A percentile compares a stretch with the other conserved stretches of the same genome.
Evolutionary conservation across 2,797 vertebrate species (phyloP).

Genomic region (Varecia variegata): DNA sequence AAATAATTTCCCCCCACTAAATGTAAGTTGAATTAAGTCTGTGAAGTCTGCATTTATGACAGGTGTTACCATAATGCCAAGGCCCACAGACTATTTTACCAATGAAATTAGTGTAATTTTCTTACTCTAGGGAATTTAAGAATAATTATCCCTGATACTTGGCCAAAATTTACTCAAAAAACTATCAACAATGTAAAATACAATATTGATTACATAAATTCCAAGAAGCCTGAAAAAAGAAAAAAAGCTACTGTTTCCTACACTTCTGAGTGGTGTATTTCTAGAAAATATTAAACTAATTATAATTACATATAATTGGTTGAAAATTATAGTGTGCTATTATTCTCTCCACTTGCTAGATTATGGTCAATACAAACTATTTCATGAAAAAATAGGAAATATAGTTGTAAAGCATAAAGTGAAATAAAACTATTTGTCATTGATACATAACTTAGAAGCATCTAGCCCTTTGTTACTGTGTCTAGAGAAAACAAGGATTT

Average conservation of each 20-base stretch:
- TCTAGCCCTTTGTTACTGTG: neutral
- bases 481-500: slow-evolving; percentile 39
- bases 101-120: slow-evolving; percentile 39
- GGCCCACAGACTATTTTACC: neutral
- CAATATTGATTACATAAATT: slow-evolving; percentile 26
- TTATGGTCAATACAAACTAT: slow-evolving; percentile 29
- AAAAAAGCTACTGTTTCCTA: slow-evolving; percentile 28
- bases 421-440: slow-evolving; percentile 42
- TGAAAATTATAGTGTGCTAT: slow-evolving; percentile 28
- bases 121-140: neutral
- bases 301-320: slow-evolving; percentile 33
- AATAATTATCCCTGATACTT: neutral
- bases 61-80: neutral
- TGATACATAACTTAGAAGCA: slow-evolving; percentile 17
- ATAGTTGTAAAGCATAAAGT: neutral
- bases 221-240: neutral
- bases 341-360: slow-evolving; percentile 30
- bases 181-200: neutral
- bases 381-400: slow-evolving; percentile 7
- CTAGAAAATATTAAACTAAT: slow-evolving; percentile 38
- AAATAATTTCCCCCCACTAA: slow-evolving; percentile 21
- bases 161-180: slow-evolving; percentile 27
- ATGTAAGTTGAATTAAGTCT: neutral
- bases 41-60: neutral
- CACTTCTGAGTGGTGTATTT: neutral